Evolutionary conservation across 2,113 vertebrate species (phyloP).

Genomic region (Plotosus lineatus): DNA sequence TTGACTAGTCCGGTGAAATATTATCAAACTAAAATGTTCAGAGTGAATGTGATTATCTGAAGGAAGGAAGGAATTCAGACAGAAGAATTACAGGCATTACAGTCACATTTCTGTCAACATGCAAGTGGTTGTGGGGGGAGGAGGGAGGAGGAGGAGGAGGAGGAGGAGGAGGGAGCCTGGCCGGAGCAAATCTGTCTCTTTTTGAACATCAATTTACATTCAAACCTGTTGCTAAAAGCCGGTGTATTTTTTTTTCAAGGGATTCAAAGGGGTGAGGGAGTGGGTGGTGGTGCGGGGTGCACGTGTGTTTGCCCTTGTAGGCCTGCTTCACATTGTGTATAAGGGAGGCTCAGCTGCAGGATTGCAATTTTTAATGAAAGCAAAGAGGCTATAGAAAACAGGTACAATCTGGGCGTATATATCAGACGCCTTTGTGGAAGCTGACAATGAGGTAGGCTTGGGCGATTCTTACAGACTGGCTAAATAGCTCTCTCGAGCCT

Average conservation of each 20-base stretch:
- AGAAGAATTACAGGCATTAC: slow-evolving; percentile 61
- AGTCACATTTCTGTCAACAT: slow-evolving; percentile 53
- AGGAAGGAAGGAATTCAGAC: slow-evolving; percentile 62
- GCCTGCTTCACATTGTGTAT: slow-evolving; percentile 67
- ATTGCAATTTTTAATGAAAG: slow-evolving; percentile 70
- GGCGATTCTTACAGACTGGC: slow-evolving; percentile 54
- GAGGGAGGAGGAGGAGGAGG: slow-evolving; percentile 48
- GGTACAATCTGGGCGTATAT: slow-evolving; percentile 70
- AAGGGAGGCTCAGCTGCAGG: slow-evolving; percentile 74
- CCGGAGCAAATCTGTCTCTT: slow-evolving; percentile 71
- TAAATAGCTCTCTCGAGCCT: slow-evolving; percentile 67
- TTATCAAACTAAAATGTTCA: slow-evolving; percentile 18
- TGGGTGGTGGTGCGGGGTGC: slow-evolving; percentile 73
- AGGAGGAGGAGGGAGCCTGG: slow-evolving; percentile 37
- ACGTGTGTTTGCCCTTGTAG: slow-evolving; percentile 80
- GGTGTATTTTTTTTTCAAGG: slow-evolving; percentile 67
- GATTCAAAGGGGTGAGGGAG: slow-evolving; percentile 56
- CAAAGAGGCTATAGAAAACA: slow-evolving; percentile 71
- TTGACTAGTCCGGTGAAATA: slow-evolving; percentile 15
- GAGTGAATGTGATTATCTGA: not conserved
- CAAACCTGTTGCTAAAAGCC: slow-evolving; percentile 75
- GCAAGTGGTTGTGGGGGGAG: slow-evolving; percentile 52
- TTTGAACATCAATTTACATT: slow-evolving; percentile 76
- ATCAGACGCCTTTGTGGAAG: slow-evolving; percentile 69
- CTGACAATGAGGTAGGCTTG: slow-evolving; percentile 65